Conservation (phyloP, 1,140 invertebrate genomes). For the Drosophila insularis region DNA sequence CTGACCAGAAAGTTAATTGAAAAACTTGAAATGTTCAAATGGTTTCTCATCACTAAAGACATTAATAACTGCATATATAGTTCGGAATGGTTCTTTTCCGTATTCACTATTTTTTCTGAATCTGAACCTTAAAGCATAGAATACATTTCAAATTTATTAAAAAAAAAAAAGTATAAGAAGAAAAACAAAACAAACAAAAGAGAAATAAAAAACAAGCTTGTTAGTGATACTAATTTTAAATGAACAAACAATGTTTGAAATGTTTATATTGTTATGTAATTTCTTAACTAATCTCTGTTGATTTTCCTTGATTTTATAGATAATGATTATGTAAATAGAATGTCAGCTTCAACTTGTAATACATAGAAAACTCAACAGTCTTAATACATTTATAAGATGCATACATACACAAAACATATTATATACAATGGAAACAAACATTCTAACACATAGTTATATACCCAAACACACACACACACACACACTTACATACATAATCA, state of each 20-base stretch:
- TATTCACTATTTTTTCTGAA: constrained; percentile 19
- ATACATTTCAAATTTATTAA: constrained; percentile 12
- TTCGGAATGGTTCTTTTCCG: background rate
- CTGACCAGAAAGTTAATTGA: background rate
- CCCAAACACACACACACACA: background rate
- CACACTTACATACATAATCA: background rate
- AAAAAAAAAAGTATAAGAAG: background rate
- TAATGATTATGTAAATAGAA: constrained; percentile 40
- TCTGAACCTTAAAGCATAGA: constrained; percentile 25
- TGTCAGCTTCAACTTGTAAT: constrained; percentile 36
- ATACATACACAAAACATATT: background rate
- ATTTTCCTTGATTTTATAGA: constrained; percentile 24
- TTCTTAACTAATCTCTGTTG: constrained; percentile 27
- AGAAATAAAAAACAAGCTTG: constrained; percentile 53
- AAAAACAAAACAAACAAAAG: background rate
- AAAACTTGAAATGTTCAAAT: background rate
- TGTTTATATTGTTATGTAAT: constrained; percentile 47
- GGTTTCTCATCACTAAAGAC: background rate
- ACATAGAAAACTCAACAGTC: constrained; percentile 23
- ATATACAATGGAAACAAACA: too few relatives aligned
- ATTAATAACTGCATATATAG: background rate
- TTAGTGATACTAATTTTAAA: constrained; percentile 81
- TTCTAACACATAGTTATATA: constrained; percentile 28
- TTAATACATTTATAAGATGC: constrained; percentile 22
- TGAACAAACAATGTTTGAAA: constrained; percentile 38